Evolutionary conservation across 2,888 invertebrate genomes (phyloP).

Genomic region (Prenolepis imparis): DNA sequence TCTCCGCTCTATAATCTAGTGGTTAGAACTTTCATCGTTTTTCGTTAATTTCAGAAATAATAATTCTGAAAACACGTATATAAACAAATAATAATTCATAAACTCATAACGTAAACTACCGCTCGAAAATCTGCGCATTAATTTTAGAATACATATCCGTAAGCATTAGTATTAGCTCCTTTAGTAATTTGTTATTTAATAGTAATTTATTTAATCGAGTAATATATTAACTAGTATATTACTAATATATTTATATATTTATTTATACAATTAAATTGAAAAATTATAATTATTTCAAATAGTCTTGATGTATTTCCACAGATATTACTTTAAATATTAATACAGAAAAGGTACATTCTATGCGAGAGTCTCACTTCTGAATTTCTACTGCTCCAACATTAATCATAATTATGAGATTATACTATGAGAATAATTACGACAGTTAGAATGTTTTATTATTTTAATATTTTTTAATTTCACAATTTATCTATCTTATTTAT

Average conservation of each 20-base stretch:
- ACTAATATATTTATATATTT: background rate
- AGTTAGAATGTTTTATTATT: background rate
- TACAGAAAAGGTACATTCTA: background rate
- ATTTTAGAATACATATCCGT: background rate
- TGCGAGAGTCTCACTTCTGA: background rate
- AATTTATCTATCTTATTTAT: background rate
- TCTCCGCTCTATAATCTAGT: conserved; percentile 16
- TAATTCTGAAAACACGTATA: background rate
- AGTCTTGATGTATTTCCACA: background rate
- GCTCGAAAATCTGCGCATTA: background rate
- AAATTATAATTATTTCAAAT: background rate
- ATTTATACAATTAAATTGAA: background rate
- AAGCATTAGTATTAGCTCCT: background rate
- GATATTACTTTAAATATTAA: background rate
- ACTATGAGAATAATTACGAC: background rate
- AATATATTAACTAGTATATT: background rate
- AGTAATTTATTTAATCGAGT: background rate
- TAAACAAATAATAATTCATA: background rate
- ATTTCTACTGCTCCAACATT: conserved; percentile 6
- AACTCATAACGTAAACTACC: background rate
- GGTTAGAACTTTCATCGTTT: conserved; percentile 14
- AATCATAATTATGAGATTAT: conserved; percentile 3
- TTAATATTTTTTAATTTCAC: background rate
- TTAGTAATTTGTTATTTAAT: background rate
- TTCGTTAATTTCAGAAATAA: conserved; percentile 5